Base-by-base conservation (phyloP, 2,113 vertebrate genomes). In the Cyanoliseus patagonus region DNA sequence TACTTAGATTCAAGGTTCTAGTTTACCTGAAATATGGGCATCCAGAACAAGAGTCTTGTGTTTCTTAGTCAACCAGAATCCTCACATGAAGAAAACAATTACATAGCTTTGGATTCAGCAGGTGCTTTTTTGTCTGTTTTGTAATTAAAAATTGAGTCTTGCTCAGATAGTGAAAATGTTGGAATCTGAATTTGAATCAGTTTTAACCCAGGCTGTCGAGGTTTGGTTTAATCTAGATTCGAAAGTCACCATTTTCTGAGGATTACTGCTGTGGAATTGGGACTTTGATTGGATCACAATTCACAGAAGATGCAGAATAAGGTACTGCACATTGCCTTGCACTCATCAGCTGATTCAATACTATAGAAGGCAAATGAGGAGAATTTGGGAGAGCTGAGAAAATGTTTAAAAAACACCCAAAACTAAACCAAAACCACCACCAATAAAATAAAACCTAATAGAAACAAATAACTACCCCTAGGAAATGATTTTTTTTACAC, bases 121-220 rank as follows among this genome's bases (percentile, higher is more conserved):
- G 35, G 7, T 94, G 19, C 4, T 86, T 53, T 49, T 76, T 57
- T 47, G 13, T 28, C 30, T 19, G 13, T 7, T 74, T 57, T 81
- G 15, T 35, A 6, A 7, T 67, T 78, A 17, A 78, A 90, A 86
- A 62, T 16, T 3, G 33, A 39, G 4, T 47, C 11, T 73, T 84
- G 27, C 4, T 67, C 16, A 9, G 44, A 27, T 4, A 42, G 6
- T 12, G 14, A 67, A 91, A 78, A 46, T 7, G 67, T 53, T 6
- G 10, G 74, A 86, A 72, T 31, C 6, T 74, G 42, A 37, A 72
- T 31, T 5, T 74, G 42, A 37, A 74, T 39, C 4, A 12, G 6
- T 68, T 64, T 68, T 72, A 16, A 69, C 12, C 11, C 17, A 33
- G 4, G 49, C 3, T 0, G 0, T 3, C 31, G 35, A 73, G 61